Evolutionary conservation across 2,888 invertebrate species (phyloP).

Genomic region (Rambutsinella grinnellia): DNA sequence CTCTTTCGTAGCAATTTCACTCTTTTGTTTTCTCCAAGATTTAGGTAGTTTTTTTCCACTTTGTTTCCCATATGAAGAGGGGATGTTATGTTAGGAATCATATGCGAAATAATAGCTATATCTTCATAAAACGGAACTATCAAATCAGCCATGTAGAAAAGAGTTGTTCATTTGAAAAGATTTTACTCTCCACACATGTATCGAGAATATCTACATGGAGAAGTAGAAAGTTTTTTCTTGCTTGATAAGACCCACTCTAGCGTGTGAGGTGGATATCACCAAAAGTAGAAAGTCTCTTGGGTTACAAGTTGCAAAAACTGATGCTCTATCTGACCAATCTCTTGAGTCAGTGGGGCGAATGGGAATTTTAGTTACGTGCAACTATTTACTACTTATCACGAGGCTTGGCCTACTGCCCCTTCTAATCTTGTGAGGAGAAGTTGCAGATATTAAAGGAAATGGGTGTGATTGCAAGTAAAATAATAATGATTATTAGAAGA

Average conservation of each 20-base stretch:
- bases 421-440: constrained; percentile 1
- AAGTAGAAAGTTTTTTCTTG: constrained; percentile 10
- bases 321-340: constrained; percentile 25
- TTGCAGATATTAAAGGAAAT: constrained; percentile 28
- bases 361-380: constrained; percentile 23
- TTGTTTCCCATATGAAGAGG: constrained; percentile 5
- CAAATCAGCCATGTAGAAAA: constrained; percentile 49
- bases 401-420: constrained; percentile 37
- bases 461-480: constrained; percentile 20
- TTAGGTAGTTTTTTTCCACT: constrained; percentile 24
- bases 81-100: neutral
- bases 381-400: constrained; percentile 43
- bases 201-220: neutral
- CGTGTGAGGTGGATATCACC: constrained; percentile 14
- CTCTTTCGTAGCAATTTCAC: constrained; percentile 6
- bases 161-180: constrained; percentile 32
- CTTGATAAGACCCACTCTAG: constrained; percentile 30
- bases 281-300: constrained; percentile 41
- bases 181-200: neutral
- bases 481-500: constrained; percentile 27
- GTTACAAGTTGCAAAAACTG: constrained; percentile 16
- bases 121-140: constrained; percentile 17
- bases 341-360: constrained; percentile 7
- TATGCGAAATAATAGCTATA: neutral
- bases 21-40: constrained; percentile 3